These are phyloP conservation scores for Melieria crassipennis DNA, from an alignment of 2,888 invertebrate species.

Conservation along the genomic window DNA sequence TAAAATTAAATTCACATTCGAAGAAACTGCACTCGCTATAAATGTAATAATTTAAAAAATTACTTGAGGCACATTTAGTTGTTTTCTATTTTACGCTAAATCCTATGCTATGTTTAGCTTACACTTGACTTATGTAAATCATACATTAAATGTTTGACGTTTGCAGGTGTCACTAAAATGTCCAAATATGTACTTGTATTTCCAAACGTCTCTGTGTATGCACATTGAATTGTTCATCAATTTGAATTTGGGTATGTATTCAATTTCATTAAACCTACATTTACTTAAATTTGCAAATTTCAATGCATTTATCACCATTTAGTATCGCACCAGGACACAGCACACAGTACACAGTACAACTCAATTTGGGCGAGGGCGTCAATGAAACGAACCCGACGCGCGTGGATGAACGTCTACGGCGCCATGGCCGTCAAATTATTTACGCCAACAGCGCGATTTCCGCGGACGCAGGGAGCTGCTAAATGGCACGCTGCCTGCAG, in stretches of 20 bases:
- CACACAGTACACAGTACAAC: conserved; percentile 19
- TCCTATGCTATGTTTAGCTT: neutral
- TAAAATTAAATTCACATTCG: no score
- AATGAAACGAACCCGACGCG: neutral
- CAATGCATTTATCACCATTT: conserved; percentile 39
- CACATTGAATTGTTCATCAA: conserved; percentile 10
- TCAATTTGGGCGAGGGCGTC: neutral
- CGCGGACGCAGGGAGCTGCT: no score
- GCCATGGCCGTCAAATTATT: no score
- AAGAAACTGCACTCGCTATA: no score
- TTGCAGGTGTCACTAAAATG: neutral
- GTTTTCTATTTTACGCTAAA: neutral
- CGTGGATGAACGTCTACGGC: no score
- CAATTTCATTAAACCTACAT: conserved; percentile 12
- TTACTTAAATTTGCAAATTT: conserved; percentile 22
- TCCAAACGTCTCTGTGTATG: neutral
- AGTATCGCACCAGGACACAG: conserved; percentile 24
- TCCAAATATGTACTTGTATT: neutral
- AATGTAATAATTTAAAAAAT: no score
- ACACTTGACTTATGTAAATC: neutral
- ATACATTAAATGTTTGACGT: neutral
- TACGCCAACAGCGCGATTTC: no score
- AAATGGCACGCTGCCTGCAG: no score
- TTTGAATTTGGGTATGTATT: conserved; percentile 7
- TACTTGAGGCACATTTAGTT: conserved; percentile 31